phyloP scores from a whole-genome alignment of 2,888 invertebrate species.

The Platypus cylindrus region DNA sequence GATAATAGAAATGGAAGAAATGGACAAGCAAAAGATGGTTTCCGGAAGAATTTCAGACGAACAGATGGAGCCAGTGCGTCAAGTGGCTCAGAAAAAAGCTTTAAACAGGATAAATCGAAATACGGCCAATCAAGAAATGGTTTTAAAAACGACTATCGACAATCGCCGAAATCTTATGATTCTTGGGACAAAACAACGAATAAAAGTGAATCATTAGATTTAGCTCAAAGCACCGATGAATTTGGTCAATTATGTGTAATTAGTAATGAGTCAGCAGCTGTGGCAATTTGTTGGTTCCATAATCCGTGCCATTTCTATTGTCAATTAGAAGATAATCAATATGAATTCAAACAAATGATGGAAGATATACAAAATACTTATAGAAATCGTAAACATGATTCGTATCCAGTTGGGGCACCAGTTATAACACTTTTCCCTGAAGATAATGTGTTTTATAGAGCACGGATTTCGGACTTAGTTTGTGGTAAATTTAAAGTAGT shows the following conservation, averaged over 20 bases:
- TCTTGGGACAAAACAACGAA: constrained; percentile 21
- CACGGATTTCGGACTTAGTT: constrained; percentile 43
- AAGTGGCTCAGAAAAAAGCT: constrained; percentile 28
- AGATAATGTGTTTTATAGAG: constrained; percentile 60
- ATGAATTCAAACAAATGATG: constrained; percentile 55
- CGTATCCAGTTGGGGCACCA: constrained; percentile 44
- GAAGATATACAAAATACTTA: constrained; percentile 56
- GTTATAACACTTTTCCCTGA: constrained; percentile 58
- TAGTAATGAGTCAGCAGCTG: constrained; percentile 39
- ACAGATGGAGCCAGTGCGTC: constrained; percentile 23
- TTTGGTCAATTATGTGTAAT: constrained; percentile 27
- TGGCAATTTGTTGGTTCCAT: constrained; percentile 61
- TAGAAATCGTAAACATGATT: constrained; percentile 29
- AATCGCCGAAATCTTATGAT: too few relatives aligned
- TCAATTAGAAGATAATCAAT: constrained; percentile 25
- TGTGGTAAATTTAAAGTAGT: constrained; percentile 43
- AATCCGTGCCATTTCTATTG: constrained; percentile 59
- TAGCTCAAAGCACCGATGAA: constrained; percentile 22
- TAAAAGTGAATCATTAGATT: constrained; percentile 19
- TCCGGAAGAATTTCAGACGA: constrained; percentile 20
- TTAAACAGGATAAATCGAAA: too few relatives aligned
- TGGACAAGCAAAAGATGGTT: constrained; percentile 8
- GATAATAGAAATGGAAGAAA: constrained; percentile 14
- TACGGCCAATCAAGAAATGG: constrained; percentile 22
- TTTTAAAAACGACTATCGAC: constrained; percentile 19